Conservation (phyloP, 2,797 vertebrate genomes). For the Sylvia borin region DNA sequence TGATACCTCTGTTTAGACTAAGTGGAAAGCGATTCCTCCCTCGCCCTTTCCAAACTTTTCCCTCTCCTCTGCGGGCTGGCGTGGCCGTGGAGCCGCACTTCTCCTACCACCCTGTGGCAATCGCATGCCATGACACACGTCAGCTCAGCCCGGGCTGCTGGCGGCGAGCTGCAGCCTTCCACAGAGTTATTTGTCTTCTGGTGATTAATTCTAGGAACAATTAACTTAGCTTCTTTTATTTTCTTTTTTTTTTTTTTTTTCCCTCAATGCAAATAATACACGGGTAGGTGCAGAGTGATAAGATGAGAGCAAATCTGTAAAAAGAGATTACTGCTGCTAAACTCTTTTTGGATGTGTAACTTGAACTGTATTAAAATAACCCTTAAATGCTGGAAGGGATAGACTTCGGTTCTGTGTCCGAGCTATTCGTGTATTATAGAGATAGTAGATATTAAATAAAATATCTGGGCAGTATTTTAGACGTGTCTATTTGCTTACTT, state of each 20-base stretch:
- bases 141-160: neutral
- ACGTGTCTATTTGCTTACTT: neutral
- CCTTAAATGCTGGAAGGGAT: neutral
- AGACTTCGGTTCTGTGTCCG: neutral
- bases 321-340: neutral
- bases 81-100: conserved; percentile 45
- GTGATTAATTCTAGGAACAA: neutral
- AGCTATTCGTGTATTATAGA: neutral
- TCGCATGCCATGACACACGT: conserved; percentile 77
- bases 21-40: conserved; percentile 4
- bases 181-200: neutral
- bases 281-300: neutral
- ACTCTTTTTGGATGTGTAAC: neutral
- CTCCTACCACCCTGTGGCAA: conserved; percentile 83
- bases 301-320: neutral
- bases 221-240: neutral
- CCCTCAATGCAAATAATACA: neutral
- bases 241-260: neutral
- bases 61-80: neutral
- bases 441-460: neutral
- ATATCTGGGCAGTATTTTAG: neutral
- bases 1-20: conserved; percentile 48
- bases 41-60: conserved; percentile 1
- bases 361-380: neutral
- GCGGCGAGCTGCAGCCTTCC: neutral